Evolutionary conservation across 2,888 invertebrate species (phyloP).

Genomic region (Platypus cylindrus): DNA sequence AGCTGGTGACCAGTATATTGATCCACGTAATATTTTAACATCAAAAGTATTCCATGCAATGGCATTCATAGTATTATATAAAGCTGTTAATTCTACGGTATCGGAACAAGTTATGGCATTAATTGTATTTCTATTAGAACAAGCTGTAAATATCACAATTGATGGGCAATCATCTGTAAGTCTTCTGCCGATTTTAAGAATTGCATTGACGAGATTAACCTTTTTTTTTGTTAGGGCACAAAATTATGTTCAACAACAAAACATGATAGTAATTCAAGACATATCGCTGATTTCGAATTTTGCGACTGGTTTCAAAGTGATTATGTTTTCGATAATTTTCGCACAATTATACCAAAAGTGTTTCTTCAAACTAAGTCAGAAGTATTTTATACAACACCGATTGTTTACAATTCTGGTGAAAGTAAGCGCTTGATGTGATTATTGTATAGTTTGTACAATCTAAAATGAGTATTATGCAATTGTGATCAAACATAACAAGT

Average conservation of each 20-base stretch:
- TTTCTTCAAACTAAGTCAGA: slow-evolving; percentile 41
- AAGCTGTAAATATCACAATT: slow-evolving; percentile 46
- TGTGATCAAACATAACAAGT: too few relatives aligned
- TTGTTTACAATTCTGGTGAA: slow-evolving; percentile 53
- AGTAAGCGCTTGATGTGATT: too few relatives aligned
- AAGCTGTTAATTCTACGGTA: slow-evolving; percentile 64
- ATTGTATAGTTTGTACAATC: too few relatives aligned
- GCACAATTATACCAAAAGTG: slow-evolving; percentile 52
- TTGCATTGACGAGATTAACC: too few relatives aligned
- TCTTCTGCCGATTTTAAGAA: not conserved
- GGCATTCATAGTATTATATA: slow-evolving; percentile 70
- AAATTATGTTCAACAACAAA: slow-evolving; percentile 37
- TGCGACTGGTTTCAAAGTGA: slow-evolving; percentile 59
- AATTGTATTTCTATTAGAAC: slow-evolving; percentile 74
- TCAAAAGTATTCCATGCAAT: slow-evolving; percentile 57
- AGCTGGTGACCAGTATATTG: slow-evolving; percentile 50
- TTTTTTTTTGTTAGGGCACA: too few relatives aligned
- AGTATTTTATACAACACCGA: slow-evolving; percentile 41
- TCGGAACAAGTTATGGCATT: slow-evolving; percentile 84
- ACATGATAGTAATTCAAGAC: slow-evolving; percentile 15
- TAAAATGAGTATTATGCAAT: too few relatives aligned
- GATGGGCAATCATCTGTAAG: slow-evolving; percentile 14
- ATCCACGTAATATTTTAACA: slow-evolving; percentile 50
- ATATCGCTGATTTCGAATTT: slow-evolving; percentile 43
- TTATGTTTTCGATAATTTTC: slow-evolving; percentile 62